Evolutionary conservation across 2,797 vertebrate species (phyloP).

Genomic region (Alosa sapidissima): DNA sequence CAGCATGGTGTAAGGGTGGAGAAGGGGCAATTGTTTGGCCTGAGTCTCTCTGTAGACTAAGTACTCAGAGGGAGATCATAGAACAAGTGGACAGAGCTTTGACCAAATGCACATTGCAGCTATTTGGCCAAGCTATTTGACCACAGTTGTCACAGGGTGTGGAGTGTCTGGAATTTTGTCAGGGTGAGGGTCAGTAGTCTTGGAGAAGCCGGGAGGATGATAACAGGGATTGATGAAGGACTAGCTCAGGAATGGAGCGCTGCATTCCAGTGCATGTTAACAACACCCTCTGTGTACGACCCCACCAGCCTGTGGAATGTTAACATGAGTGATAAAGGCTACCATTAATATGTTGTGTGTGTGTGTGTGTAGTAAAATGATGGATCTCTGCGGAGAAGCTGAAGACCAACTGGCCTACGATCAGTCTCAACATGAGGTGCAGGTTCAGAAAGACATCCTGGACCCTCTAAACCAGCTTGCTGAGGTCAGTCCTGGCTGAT

Average conservation of each 20-base stretch:
- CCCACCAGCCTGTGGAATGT: slow-evolving; percentile 7
- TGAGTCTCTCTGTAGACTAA: neutral
- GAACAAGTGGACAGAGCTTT: neutral
- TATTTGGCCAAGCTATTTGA: neutral
- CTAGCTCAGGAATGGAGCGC: neutral
- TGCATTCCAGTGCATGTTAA: neutral
- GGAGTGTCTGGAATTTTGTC: neutral
- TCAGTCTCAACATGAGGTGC: slow-evolving; percentile 87
- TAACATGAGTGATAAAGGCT: neutral
- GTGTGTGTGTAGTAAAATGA: slow-evolving; percentile 82
- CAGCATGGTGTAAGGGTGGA: neutral
- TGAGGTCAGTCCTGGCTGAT: slow-evolving; percentile 67
- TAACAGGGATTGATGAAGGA: neutral
- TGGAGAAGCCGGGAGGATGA: neutral
- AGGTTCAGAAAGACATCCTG: slow-evolving; percentile 86
- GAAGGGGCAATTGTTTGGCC: neutral
- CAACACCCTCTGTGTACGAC: slow-evolving; percentile 21
- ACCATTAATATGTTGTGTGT: slow-evolving; percentile 18
- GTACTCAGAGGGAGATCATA: neutral
- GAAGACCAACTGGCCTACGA: slow-evolving; percentile 86
- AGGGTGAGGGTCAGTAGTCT: neutral
- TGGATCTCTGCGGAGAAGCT: slow-evolving; percentile 89
- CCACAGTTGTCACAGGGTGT: neutral
- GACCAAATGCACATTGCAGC: neutral
- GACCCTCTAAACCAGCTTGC: slow-evolving; percentile 85